A percentile compares a stretch with the other conserved stretches of the same genome.
Conservation (phyloP, 2,888 invertebrate species). For the Criorhina ranunculi region DNA sequence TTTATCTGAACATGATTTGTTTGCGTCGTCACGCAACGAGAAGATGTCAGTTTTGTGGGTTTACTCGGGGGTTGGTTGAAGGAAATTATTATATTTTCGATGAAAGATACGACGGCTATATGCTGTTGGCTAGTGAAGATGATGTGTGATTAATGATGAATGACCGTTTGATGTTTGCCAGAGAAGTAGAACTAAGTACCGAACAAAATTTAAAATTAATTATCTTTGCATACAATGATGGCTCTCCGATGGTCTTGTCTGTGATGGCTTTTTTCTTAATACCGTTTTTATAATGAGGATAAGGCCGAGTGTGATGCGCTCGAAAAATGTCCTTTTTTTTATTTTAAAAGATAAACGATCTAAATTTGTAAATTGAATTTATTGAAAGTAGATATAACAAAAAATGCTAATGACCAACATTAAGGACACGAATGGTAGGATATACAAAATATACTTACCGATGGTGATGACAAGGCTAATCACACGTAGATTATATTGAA, state of each 20-base stretch:
- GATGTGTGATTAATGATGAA: conserved; percentile 70
- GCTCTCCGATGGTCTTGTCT: neutral
- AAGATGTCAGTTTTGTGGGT: conserved; percentile 2
- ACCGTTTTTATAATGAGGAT: neutral
- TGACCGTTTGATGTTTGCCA: conserved; percentile 54
- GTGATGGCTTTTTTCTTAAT: neutral
- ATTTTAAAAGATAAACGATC: neutral
- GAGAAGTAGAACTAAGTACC: conserved; percentile 7
- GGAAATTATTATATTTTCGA: conserved; percentile 28
- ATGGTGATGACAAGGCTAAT: too few species aligned
- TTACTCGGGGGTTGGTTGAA: neutral
- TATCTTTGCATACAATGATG: conserved; percentile 1
- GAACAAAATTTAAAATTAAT: conserved; percentile 48
- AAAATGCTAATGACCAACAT: too few species aligned
- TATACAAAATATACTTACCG: too few species aligned
- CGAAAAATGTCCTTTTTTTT: neutral
- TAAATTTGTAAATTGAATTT: neutral
- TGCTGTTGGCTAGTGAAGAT: conserved; percentile 29
- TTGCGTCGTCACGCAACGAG: conserved; percentile 67
- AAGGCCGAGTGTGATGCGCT: neutral
- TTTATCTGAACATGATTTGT: conserved; percentile 53
- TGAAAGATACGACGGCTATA: conserved; percentile 23
- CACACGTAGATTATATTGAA: too few species aligned
- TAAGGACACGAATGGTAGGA: too few species aligned
- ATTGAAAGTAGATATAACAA: too few species aligned